A percentile compares a stretch with the other conserved stretches of the same genome.
phyloP scores from a whole-genome alignment of 2,797 vertebrate genomes.

The Jordanella pulchra region DNA sequence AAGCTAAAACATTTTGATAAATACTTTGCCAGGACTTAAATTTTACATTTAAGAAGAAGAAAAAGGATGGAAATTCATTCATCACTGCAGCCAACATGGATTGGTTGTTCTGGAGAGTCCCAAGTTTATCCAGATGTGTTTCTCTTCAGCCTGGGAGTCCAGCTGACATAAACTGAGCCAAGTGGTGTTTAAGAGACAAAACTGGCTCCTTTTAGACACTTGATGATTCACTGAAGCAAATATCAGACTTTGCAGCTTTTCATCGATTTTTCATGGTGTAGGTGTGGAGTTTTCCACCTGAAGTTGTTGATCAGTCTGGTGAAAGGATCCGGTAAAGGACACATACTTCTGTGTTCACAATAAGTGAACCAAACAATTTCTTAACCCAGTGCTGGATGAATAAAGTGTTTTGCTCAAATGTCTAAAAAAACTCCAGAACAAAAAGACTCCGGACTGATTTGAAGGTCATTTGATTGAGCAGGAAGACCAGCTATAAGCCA shows the following conservation, averaged over 20 bases:
- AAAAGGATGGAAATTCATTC: not conserved
- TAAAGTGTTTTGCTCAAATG: not conserved
- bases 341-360: too few relatives aligned
- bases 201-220: not conserved
- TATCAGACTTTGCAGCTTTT: not conserved
- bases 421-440: too few relatives aligned
- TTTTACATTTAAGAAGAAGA: not conserved
- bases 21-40: not conserved
- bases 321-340: not conserved
- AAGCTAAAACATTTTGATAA: not conserved
- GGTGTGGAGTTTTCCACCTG: not conserved
- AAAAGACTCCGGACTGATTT: not conserved
- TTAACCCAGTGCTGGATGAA: not conserved
- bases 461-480: not conserved
- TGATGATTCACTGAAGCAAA: not conserved
- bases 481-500: not conserved
- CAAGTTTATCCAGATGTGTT: not conserved
- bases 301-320: not conserved
- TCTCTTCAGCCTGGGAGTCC: not conserved
- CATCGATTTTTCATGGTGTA: not conserved
- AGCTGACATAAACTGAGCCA: too few relatives aligned
- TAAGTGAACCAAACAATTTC: not conserved
- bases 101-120: not conserved
- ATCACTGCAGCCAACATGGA: not conserved
- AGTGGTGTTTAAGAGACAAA: not conserved